Evolutionary conservation across 2,113 vertebrate species (phyloP), one percentile per base, ranked within the genome.

Genomic region (Nibea coibor): DNA sequence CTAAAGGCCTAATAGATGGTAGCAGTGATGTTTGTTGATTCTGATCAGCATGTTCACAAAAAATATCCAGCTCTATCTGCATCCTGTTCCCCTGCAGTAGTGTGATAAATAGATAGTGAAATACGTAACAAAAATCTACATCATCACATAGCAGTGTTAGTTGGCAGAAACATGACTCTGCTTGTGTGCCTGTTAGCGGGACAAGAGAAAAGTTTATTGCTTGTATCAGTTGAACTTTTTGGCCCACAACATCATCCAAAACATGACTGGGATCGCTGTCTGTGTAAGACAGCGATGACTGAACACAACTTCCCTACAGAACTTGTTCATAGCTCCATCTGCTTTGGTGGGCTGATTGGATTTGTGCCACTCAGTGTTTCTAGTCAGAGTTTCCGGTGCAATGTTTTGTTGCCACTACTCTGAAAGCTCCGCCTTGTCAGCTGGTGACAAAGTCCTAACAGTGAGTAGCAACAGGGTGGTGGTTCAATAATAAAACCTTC

Each of bases 361-460:
- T 72, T 70, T n/a, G 56, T 57, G 45, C 26, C 64, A 65, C 12
- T 71, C 24, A 6, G 35, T 78, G 35, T 77, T 54, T 76, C 10
- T 39, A 47, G 54, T 24, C 26, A 22, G 43, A 45, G 12, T 43
- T 65, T 78, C 42, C 10, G 24, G 53, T 65, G 62, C 56, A 80
- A 53, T 59, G 53, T 42, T 76, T 42, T 80, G 63, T 70, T 42
- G 39, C 16, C 4, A 26, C 51, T 70, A 53, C 43, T 28, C 57
- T 48, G 20, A 75, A 71, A 68, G 47, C 45, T 65, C 75, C 43
- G 14, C 24, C 59, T 76, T 54, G 62, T 68, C 81, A 69, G 35
- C 58, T 62, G 45, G 56, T 74, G 62, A 45, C 62, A 39, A 20
- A 51, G 61, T 83, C 59, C 71, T 53, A 71, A 69, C 31, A 75